Conservation (phyloP, 2,888 invertebrate genomes). For the Siphonodentalium dalli region DNA sequence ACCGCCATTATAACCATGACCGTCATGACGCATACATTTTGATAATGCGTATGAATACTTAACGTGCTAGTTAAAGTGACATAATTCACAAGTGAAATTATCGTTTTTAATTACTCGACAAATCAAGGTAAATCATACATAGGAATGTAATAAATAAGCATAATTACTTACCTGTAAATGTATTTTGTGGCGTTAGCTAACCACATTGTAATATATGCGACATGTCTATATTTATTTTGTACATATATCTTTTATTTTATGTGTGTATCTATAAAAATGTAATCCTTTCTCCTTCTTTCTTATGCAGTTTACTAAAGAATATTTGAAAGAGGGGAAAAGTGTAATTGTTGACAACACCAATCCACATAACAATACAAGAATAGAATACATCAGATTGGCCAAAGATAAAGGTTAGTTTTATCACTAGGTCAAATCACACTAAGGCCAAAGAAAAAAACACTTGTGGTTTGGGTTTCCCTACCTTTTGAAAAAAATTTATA, state of each 20-base stretch:
- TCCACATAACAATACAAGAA: slow-evolving; percentile 43
- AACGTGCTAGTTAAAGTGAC: no score
- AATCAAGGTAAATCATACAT: no score
- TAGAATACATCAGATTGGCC: slow-evolving; percentile 48
- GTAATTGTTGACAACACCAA: slow-evolving; percentile 64
- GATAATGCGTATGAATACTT: no score
- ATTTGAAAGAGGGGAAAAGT: slow-evolving; percentile 52
- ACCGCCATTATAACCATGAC: no score
- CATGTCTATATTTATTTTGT: not conserved
- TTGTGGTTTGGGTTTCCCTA: not conserved
- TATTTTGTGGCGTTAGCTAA: no score
- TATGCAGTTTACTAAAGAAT: slow-evolving; percentile 44
- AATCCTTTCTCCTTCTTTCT: not conserved
- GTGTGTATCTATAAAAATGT: not conserved
- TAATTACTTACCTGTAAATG: no score
- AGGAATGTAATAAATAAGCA: no score
- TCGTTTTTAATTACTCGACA: no score
- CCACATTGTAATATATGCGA: not conserved
- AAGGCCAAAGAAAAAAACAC: not conserved
- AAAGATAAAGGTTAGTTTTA: slow-evolving; percentile 37
- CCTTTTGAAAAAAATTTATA: not conserved
- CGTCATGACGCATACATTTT: no score
- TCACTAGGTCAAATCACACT: not conserved
- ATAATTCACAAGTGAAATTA: no score
- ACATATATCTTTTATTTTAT: not conserved